Evolutionary conservation across 2,888 invertebrate genomes (phyloP).

Genomic region (Ornithoptera priamus): DNA sequence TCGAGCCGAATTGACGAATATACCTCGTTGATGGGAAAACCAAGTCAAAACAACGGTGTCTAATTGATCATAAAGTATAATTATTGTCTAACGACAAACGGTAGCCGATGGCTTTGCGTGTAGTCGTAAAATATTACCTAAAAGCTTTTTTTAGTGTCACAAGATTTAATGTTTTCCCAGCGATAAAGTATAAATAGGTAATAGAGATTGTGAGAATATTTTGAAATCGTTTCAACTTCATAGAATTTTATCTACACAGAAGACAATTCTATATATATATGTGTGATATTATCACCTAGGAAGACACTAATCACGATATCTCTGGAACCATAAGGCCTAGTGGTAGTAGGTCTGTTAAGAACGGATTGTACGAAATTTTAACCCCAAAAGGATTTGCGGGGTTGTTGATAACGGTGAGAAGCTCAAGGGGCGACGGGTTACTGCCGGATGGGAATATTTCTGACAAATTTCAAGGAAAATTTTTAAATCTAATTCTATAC

Average conservation of each 20-base stretch:
- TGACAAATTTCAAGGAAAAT: too few relatives aligned
- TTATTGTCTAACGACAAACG: slow-evolving; percentile 48
- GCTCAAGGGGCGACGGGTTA: too few relatives aligned
- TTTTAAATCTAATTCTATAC: too few relatives aligned
- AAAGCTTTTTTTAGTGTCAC: slow-evolving; percentile 37
- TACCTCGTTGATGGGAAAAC: slow-evolving; percentile 47
- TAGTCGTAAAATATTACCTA: slow-evolving; percentile 37
- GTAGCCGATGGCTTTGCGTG: slow-evolving; percentile 45
- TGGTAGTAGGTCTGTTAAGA: too few relatives aligned
- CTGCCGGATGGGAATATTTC: too few relatives aligned
- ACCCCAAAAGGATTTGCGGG: too few relatives aligned
- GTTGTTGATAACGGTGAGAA: too few relatives aligned
- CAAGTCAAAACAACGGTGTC: slow-evolving; percentile 48
- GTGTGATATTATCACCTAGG: too few relatives aligned
- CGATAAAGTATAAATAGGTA: slow-evolving; percentile 18
- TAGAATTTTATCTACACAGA: background rate
- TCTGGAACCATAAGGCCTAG: too few relatives aligned
- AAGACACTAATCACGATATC: too few relatives aligned
- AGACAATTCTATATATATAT: background rate
- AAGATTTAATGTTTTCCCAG: slow-evolving; percentile 23
- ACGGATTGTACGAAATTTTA: too few relatives aligned
- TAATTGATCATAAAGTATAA: slow-evolving; percentile 54
- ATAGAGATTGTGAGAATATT: slow-evolving; percentile 18
- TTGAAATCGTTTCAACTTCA: slow-evolving; percentile 2
- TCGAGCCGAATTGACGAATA: slow-evolving; percentile 48